These are phyloP conservation scores for Pan troglodytes DNA, from an alignment of 2,113 vertebrate species.

Conservation along the genomic window DNA sequence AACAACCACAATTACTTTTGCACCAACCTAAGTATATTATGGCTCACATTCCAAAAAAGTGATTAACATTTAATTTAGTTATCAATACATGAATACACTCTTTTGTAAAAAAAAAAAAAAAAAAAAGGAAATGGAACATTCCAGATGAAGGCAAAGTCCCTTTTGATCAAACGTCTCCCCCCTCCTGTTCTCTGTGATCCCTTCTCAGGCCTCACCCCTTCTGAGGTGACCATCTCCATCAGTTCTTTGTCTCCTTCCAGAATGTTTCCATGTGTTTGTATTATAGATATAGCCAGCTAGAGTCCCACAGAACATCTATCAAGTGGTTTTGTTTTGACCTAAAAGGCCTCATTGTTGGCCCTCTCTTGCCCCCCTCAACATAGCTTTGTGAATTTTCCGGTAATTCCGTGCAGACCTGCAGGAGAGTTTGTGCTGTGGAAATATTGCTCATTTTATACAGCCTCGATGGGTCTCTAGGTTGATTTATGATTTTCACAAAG, in stretches of 20 bases:
- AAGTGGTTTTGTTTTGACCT: not conserved
- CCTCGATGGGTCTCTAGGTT: not conserved
- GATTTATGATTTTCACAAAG: too few relatives aligned
- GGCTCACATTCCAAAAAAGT: not conserved
- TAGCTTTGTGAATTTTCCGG: fast-evolving
- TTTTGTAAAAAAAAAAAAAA: not conserved
- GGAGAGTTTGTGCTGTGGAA: not conserved
- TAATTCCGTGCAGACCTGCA: fast-evolving
- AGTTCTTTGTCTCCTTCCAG: not conserved
- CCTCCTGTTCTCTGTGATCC: not conserved
- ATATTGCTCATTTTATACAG: fast-evolving
- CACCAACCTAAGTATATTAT: too few relatives aligned
- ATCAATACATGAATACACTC: not conserved
- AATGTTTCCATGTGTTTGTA: not conserved
- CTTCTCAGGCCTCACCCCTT: not conserved
- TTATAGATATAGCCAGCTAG: not conserved
- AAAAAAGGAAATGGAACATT: not conserved
- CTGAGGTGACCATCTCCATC: too few relatives aligned
- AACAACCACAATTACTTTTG: too few relatives aligned
- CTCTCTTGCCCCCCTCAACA: fast-evolving
- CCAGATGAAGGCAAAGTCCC: not conserved
- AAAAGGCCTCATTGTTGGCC: not conserved
- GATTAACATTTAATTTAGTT: not conserved
- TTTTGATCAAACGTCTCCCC: not conserved
- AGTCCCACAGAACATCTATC: not conserved